Base-by-base conservation (phyloP, 1,140 invertebrate genomes). In the Bombyx mandarina region DNA sequence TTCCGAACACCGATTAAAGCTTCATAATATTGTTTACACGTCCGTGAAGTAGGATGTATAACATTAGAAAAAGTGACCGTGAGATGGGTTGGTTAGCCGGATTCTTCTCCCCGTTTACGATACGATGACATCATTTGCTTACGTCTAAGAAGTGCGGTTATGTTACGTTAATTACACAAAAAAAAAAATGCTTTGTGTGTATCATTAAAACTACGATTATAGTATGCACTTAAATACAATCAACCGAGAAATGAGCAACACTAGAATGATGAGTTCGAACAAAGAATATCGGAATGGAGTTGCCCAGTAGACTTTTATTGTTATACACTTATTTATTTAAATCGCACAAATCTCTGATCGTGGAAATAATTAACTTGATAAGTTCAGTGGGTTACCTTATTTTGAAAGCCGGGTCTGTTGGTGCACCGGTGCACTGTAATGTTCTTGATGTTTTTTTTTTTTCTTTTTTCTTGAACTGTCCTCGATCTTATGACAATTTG, bases 51-150 rank as follows among this genome's bases (percentile, higher is more conserved):
- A 63, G 73, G 78, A 78, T 71, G 77, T 55, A 18, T 18, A 72
- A 50, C 55, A 48, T 63, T 72, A 77, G 73, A 86, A 86, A 86
- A 84, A 83, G 79, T 83, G 81, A 54, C 83, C 81, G 68, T 84
- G 83, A 66, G 66, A 66, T 73, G 58, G 72, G 67, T 73, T 75
- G 79, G 61, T 69, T 80, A 80, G 77, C 79, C 83, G 83, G 82
- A 84, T 84, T 82, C 79, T 68, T 74, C 61, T 62, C 57, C 54
- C 26, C 69, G 64, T 67, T 62, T 62, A 69, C 67, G 66, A 44
- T 57, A 61, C 65, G 60, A 82, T 84, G 79, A 86, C 69, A 77
- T 84, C 78, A 83, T 68, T 67, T 62, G 57, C 61, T 78, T 72
- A 83, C 73, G 72, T 81, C 45, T 71, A 52, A 26, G 69, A 69